Evolutionary conservation across 2,888 invertebrate genomes (phyloP).

Genomic region (Eupithecia pulchellata): DNA sequence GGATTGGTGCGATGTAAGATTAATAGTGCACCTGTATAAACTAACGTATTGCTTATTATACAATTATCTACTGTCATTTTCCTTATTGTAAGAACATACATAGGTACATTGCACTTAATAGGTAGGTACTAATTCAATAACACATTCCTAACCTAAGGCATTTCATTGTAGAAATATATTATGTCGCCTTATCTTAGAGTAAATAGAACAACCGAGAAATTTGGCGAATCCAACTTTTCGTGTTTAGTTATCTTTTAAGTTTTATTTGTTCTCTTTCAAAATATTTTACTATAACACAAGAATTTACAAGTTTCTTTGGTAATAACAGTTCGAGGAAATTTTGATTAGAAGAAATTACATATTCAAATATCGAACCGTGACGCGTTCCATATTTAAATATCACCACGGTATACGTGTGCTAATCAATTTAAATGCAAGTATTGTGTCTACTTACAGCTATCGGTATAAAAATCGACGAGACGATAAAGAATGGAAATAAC

Average conservation of each 20-base stretch:
- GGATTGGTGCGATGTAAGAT: no score
- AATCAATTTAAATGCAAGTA: slow-evolving; percentile 1
- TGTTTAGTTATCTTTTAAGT: not conserved
- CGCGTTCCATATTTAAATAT: slow-evolving; percentile 11
- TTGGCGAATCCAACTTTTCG: not conserved
- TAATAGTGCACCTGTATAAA: not conserved
- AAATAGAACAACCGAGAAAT: not conserved
- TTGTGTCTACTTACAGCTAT: not conserved
- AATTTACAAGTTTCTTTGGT: not conserved
- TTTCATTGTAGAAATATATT: slow-evolving; percentile 1
- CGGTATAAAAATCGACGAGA: slow-evolving; percentile 2
- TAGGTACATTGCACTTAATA: slow-evolving; percentile 1
- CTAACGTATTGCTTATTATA: no score
- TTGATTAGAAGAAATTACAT: not conserved
- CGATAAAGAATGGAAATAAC: not conserved
- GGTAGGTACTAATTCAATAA: not conserved
- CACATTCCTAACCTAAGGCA: no score
- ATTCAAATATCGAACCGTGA: slow-evolving; percentile 7
- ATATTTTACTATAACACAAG: not conserved
- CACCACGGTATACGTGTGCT: slow-evolving; percentile 1
- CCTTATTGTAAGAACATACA: not conserved
- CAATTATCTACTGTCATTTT: not conserved
- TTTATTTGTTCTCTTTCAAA: not conserved
- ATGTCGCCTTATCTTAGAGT: not conserved
- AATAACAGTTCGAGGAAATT: not conserved